Conservation (phyloP, 2,113 vertebrate genomes). For the Chascanopsetta lugubris region DNA sequence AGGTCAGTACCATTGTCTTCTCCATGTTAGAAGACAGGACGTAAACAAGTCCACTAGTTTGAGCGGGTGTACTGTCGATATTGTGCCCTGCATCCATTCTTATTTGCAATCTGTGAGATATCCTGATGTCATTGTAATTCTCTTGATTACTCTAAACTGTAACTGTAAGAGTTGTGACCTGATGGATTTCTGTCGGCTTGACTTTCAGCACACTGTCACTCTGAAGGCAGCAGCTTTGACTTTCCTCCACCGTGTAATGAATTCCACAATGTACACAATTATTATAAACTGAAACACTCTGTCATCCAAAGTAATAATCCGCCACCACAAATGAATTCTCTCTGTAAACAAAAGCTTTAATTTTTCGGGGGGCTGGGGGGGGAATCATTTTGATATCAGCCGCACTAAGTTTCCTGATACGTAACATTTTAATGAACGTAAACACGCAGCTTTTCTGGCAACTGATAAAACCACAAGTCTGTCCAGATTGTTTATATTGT, state of each 20-base stretch:
- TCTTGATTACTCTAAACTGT: no score
- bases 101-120: no score
- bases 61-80: no score
- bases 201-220: no score
- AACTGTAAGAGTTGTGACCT: no score
- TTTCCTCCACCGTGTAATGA: slow-evolving; percentile 6
- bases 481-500: slow-evolving; percentile 25
- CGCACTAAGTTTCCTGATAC: slow-evolving; percentile 38
- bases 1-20: no score
- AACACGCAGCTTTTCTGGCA: slow-evolving; percentile 21
- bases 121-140: no score
- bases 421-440: slow-evolving; percentile 53
- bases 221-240: no score
- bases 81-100: no score
- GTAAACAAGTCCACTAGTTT: no score
- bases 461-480: slow-evolving; percentile 33
- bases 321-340: slow-evolving; percentile 9
- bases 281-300: slow-evolving; percentile 2
- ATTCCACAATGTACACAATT: neutral
- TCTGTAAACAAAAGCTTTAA: slow-evolving; percentile 26
- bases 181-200: no score
- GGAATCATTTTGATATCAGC: slow-evolving; percentile 31
- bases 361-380: slow-evolving; percentile 27
- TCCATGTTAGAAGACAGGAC: no score
- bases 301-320: slow-evolving; percentile 39